phyloP scores from a whole-genome alignment of 2,888 invertebrate species.

The Antitype chi region DNA sequence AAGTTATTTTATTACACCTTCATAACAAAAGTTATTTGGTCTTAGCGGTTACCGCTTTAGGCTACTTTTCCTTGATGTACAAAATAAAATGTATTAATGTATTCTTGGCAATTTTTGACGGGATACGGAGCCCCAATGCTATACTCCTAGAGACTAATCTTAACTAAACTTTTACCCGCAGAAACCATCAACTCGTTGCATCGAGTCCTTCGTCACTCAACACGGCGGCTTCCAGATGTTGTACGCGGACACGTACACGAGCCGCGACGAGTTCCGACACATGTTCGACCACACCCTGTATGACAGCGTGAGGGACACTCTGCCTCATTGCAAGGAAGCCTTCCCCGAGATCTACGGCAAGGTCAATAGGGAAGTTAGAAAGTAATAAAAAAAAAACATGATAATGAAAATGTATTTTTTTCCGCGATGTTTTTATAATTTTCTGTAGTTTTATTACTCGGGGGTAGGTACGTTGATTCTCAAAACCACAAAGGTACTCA shows the following conservation, averaged over 20 bases:
- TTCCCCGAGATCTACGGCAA: constrained; percentile 96
- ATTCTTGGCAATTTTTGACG: too few relatives aligned
- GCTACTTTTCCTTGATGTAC: too few relatives aligned
- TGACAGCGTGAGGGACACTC: constrained; percentile 91
- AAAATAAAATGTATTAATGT: too few relatives aligned
- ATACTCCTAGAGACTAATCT: too few relatives aligned
- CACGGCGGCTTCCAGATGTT: constrained; percentile 95
- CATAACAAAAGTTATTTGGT: too few relatives aligned
- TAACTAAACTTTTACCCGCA: constrained; percentile 54
- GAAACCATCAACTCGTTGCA: constrained; percentile 91
- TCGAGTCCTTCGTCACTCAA: constrained; percentile 93
- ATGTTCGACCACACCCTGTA: constrained; percentile 96
- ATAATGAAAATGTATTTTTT: background rate
- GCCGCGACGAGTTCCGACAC: constrained; percentile 92
- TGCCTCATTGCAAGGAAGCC: constrained; percentile 92
- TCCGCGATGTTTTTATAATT: background rate
- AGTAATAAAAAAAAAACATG: constrained; percentile 66
- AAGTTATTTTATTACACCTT: too few relatives aligned
- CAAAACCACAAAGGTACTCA: constrained; percentile 18
- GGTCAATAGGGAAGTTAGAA: constrained; percentile 90
- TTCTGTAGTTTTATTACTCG: background rate
- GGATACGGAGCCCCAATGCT: too few relatives aligned
- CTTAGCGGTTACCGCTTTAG: too few relatives aligned
- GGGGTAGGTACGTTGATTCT: constrained; percentile 21
- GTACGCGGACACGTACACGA: constrained; percentile 95